These are phyloP conservation scores for Geothlypis trichas DNA, from an alignment of 2,113 vertebrate genomes.

Conservation along the genomic window DNA sequence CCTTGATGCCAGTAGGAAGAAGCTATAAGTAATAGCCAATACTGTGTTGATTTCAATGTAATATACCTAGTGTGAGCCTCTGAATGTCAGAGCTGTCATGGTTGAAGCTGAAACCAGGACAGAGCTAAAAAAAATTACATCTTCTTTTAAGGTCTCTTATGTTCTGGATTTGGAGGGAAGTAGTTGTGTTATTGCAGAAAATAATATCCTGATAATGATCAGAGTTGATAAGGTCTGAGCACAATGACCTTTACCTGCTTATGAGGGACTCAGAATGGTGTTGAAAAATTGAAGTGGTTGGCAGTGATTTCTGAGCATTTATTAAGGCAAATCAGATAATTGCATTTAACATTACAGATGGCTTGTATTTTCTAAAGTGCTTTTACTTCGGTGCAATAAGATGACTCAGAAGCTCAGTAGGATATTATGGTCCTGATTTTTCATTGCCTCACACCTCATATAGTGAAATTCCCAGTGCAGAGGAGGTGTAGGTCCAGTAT, in stretches of 20 bases:
- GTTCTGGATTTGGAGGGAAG: background rate
- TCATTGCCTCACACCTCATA: background rate
- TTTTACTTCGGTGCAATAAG: constrained; percentile 34
- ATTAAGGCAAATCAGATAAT: constrained; percentile 48
- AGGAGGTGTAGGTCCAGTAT: background rate
- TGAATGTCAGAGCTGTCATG: constrained; percentile 4
- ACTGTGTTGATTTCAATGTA: background rate
- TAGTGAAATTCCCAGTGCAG: background rate
- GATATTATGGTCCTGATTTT: constrained; percentile 26
- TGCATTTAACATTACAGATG: constrained; percentile 44
- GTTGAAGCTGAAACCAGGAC: background rate
- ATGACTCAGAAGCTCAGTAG: constrained; percentile 46
- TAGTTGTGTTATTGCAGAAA: constrained; percentile 5
- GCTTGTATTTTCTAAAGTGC: constrained; percentile 44
- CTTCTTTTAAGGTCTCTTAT: background rate
- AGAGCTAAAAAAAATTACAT: background rate
- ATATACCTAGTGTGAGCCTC: background rate
- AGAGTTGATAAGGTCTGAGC: constrained; percentile 13
- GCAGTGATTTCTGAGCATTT: constrained; percentile 36
- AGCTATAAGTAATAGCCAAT: background rate
- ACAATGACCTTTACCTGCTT: constrained; percentile 54
- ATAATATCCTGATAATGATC: constrained; percentile 35
- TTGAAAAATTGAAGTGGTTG: constrained; percentile 44
- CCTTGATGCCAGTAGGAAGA: background rate
- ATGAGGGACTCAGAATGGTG: background rate